Evolutionary conservation across 2,113 vertebrate species (phyloP).

Genomic region (Bos javanicus): DNA sequence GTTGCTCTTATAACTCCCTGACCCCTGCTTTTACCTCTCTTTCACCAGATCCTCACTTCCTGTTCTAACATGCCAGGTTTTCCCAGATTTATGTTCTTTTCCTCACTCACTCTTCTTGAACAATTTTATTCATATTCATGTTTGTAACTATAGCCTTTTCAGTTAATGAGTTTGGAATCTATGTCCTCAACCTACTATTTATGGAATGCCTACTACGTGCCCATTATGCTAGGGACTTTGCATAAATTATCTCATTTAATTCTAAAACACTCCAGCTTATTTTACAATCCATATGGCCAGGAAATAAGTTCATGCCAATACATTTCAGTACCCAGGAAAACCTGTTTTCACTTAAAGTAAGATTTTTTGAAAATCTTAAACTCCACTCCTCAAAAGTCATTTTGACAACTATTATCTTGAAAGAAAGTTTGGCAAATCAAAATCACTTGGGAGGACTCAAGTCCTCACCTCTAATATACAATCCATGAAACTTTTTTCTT

Average conservation of each 20-base stretch:
- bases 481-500: neutral
- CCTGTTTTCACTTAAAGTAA: conserved; percentile 51
- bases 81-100: neutral
- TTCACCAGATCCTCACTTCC: neutral
- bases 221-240: conserved; percentile 52
- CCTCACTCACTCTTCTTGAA: neutral
- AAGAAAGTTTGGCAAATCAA: conserved; percentile 25
- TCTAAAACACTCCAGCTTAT: conserved; percentile 43
- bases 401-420: conserved; percentile 46
- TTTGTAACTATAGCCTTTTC: conserved; percentile 12
- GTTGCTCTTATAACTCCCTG: neutral
- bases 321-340: conserved; percentile 46
- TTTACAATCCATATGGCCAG: conserved; percentile 67
- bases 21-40: neutral
- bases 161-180: conserved; percentile 52
- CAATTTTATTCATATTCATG: conserved; percentile 47
- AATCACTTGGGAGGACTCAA: neutral
- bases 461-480: neutral
- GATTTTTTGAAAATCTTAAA: conserved; percentile 48
- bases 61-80: neutral
- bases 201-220: conserved; percentile 66
- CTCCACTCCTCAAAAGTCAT: conserved; percentile 17
- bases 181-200: conserved; percentile 53
- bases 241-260: conserved; percentile 71
- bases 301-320: conserved; percentile 61